Evolutionary conservation across 2,797 vertebrate species (phyloP).

Genomic region (Gobio occitaniae): DNA sequence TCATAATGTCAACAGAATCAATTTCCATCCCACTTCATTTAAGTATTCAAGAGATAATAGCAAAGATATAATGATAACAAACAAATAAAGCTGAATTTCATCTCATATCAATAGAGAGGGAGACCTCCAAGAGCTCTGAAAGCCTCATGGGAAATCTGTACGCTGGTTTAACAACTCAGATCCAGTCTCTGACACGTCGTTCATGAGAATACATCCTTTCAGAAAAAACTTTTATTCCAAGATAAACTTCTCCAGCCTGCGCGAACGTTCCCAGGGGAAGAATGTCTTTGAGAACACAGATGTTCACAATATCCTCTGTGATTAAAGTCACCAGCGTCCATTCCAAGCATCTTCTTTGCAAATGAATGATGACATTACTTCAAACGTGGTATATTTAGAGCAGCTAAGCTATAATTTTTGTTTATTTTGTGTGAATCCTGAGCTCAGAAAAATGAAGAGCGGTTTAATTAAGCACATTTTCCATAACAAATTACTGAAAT

Average conservation of each 20-base stretch:
- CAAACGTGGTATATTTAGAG: background rate
- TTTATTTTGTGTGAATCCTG: background rate
- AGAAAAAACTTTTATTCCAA: conserved; percentile 57
- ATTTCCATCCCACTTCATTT: background rate
- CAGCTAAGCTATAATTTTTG: background rate
- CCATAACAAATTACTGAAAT: background rate
- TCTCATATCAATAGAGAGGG: conserved; percentile 28
- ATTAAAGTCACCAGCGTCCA: conserved; percentile 21
- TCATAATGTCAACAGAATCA: conserved; percentile 38
- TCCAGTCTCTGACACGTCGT: conserved; percentile 57
- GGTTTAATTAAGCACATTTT: background rate
- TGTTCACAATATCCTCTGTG: conserved; percentile 52
- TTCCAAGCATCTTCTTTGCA: background rate
- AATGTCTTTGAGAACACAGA: conserved; percentile 56
- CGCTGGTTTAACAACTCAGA: conserved; percentile 53
- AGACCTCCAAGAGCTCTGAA: conserved; percentile 32
- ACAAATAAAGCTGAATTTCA: conserved; percentile 44
- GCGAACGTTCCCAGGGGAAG: conserved; percentile 48
- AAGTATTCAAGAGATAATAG: conserved; percentile 24
- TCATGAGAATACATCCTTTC: conserved; percentile 60
- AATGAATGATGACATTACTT: background rate
- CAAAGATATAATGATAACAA: conserved; percentile 46
- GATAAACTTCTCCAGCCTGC: conserved; percentile 57
- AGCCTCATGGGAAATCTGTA: conserved; percentile 56
- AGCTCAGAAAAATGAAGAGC: too few relatives aligned